Evolutionary conservation across 2,888 invertebrate species (phyloP), one percentile per base, ranked within the genome.

Genomic region (Nineta flava): DNA sequence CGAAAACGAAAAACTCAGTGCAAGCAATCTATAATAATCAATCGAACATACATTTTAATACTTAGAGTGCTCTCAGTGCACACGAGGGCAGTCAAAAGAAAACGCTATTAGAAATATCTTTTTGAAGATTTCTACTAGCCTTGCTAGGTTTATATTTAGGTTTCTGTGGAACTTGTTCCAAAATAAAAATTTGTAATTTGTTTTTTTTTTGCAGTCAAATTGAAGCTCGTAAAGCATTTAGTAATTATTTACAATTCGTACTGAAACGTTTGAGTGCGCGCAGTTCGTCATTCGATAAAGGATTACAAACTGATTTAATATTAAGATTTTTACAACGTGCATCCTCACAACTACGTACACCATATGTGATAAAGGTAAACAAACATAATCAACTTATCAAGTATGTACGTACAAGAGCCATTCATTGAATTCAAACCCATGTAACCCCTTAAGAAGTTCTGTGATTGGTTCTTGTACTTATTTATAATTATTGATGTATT

Each of bases 141-240:
- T 3, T 35, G n/a, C 12, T 12, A 35, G n/a, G n/a, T 35, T n/a
- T n/a, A n/a, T n/a, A n/a, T n/a, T n/a, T n/a, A n/a, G n/a, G n/a
- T n/a, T n/a, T n/a, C n/a, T n/a, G n/a, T n/a, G n/a, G n/a, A n/a
- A n/a, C n/a, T n/a, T n/a, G n/a, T n/a, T n/a, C n/a, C n/a, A n/a
- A n/a, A n/a, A n/a, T n/a, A n/a, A n/a, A n/a, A n/a, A n/a, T n/a
- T n/a, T n/a, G n/a, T n/a, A n/a, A n/a, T 44, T 51, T 31, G 21
- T 44, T 31, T 41, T 51, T 44, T 47, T 55, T 52, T 65, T 64
- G 40, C 67, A 79, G 79, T 13, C 73, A 73, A 65, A 74, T 75
- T 50, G 83, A 87, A 62, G 79, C 82, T 0, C 74, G 88, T 6
- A 82, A 81, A 64, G 79, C 82, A 0, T 90, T 90, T 65, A 81